A percentile compares a stretch with the other conserved stretches of the same genome.
Evolutionary conservation across 2,113 vertebrate genomes (phyloP).

Genomic region (Lonchura striata): DNA sequence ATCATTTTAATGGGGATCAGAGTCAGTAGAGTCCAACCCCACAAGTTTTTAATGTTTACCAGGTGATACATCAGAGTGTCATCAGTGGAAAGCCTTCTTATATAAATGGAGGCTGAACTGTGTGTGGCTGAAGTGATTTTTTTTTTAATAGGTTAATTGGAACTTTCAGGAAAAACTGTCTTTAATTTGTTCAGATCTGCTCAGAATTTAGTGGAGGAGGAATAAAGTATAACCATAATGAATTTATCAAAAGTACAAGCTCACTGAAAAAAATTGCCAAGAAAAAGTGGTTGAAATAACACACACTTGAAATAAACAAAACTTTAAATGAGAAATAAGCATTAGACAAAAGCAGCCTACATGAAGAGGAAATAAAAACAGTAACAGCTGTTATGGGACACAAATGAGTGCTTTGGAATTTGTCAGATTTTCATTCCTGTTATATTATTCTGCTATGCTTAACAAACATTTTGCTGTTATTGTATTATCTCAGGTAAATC

Average conservation of each 20-base stretch:
- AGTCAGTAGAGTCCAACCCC: not conserved
- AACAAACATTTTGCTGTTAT: slow-evolving; percentile 1
- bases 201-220: not conserved
- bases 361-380: slow-evolving; percentile 13
- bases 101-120: not conserved
- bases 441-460: not conserved
- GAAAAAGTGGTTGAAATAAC: not conserved
- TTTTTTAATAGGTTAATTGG: not conserved
- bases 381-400: not conserved
- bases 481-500: not conserved
- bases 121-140: not conserved
- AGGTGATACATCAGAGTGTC: not conserved
- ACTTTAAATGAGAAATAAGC: not conserved
- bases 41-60: not conserved
- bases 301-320: not conserved
- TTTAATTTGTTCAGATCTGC: not conserved
- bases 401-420: not conserved
- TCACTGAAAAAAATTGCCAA: not conserved
- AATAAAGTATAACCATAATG: not conserved
- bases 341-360: not conserved
- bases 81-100: not conserved
- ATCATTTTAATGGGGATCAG: not conserved
- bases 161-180: not conserved
- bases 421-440: not conserved
- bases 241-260: not conserved